These are phyloP conservation scores for Hipposideros larvatus DNA, from an alignment of 2,797 vertebrate species.

Conservation along the genomic window DNA sequence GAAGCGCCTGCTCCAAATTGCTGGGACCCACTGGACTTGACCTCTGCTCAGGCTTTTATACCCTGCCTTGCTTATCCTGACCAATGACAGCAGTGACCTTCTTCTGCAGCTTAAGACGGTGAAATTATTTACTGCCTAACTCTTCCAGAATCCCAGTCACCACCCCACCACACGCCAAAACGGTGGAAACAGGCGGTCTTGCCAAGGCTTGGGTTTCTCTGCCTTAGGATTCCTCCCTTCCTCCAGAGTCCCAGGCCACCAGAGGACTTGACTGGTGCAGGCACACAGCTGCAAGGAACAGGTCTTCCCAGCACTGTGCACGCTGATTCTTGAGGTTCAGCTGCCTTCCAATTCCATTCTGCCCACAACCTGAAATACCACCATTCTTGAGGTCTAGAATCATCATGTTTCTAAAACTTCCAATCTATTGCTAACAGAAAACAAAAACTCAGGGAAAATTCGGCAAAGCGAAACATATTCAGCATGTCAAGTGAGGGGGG, in stretches of 20 bases:
- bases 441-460: not conserved
- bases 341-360: not conserved
- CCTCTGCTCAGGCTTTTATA: not conserved
- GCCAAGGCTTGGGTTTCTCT: not conserved
- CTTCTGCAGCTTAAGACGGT: not conserved
- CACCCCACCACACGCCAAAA: not conserved
- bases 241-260: rapidly evolving
- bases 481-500: no score
- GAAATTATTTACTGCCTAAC: not conserved
- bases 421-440: not conserved
- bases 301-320: no score
- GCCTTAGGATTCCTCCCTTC: not conserved
- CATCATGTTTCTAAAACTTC: not conserved
- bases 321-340: not conserved
- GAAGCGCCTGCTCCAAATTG: not conserved
- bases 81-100: not conserved
- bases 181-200: not conserved
- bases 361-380: not conserved
- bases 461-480: not conserved
- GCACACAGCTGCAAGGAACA: not conserved
- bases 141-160: not conserved
- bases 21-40: not conserved
- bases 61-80: not conserved
- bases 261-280: no score
- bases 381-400: not conserved